Base-by-base conservation (phyloP, 2,888 invertebrate species). In the Folsomia candida region DNA sequence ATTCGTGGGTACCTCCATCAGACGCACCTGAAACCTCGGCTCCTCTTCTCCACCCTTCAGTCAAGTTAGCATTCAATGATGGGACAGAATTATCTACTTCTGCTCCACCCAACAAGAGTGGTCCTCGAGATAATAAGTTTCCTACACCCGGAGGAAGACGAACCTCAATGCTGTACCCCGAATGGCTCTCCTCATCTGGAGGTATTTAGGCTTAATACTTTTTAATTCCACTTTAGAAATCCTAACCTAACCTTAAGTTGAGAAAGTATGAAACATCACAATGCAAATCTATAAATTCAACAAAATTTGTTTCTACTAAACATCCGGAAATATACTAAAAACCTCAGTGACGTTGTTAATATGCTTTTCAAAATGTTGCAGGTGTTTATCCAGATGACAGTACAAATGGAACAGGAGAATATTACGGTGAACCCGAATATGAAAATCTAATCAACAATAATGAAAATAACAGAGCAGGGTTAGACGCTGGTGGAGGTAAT, bases 111-210 rank as follows among this genome's bases (percentile, higher is more conserved):
- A 57, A 20, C 57, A 6, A 4, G 24, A n/a, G 4, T 22, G 57
- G 4, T 57, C 57, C 24, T 22, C 25, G 62, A 24, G 62, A 29
- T 24, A 22, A 62, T 20, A 29, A 14, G n/a, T 62, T 62, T 29
- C 62, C 62, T n/a, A 62, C 9, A 22, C 62, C 62, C 26, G 60
- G 60, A 69, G 37, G 66, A 66, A 57, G 63, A 67, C 59, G 68
- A 37, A 14, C 67, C 68, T 59, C 68, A 37, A 73, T 76, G 71
- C 61, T 75, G 1, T 76, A 77, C 37, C 78, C 78, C 9, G 77
- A 78, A 70, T 77, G 77, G 78, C 70, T 77, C 24, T 68, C 73
- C 20, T 74, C 76, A 29, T 73, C 74, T 18, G 74, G 73, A 24
- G 76, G n/a, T n/a, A n/a, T n/a, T n/a, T n/a, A n/a, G n/a, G n/a